Conservation (phyloP, 2,888 invertebrate genomes). For the Epinotia ramella region DNA sequence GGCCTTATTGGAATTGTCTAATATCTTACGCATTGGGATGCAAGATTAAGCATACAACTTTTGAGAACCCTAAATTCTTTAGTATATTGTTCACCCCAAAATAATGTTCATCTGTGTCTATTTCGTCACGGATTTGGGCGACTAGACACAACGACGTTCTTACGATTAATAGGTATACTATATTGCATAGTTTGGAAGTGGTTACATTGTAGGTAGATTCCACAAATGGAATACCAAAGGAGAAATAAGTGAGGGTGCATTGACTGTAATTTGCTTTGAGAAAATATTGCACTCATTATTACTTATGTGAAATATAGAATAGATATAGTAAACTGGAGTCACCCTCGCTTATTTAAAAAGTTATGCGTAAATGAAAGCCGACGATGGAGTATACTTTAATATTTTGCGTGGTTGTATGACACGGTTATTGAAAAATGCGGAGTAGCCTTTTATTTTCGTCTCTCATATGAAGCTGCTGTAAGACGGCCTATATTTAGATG, state of each 20-base stretch:
- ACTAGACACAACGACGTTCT: background rate
- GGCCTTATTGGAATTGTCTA: too few relatives aligned
- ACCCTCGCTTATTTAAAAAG: constrained; percentile 57
- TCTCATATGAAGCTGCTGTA: background rate
- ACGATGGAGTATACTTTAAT: constrained; percentile 60
- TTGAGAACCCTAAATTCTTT: background rate
- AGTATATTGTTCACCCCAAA: constrained; percentile 1
- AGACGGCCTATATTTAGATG: too few relatives aligned
- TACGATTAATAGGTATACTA: background rate
- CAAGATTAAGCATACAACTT: background rate
- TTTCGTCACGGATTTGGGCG: background rate
- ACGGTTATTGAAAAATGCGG: constrained; percentile 29
- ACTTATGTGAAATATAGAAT: constrained; percentile 10
- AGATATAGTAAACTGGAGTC: constrained; percentile 44
- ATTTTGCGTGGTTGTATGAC: constrained; percentile 55
- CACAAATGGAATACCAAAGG: background rate
- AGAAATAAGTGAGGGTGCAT: background rate
- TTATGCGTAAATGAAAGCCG: constrained; percentile 58
- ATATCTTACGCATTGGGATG: background rate
- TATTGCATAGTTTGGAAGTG: background rate
- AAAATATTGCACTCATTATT: constrained; percentile 7
- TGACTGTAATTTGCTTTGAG: background rate
- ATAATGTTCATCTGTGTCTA: background rate
- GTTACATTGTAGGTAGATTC: background rate
- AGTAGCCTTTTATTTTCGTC: background rate